These are phyloP conservation scores for Condylura cristata DNA, from an alignment of 2,113 vertebrate genomes.

Conservation along the genomic window DNA sequence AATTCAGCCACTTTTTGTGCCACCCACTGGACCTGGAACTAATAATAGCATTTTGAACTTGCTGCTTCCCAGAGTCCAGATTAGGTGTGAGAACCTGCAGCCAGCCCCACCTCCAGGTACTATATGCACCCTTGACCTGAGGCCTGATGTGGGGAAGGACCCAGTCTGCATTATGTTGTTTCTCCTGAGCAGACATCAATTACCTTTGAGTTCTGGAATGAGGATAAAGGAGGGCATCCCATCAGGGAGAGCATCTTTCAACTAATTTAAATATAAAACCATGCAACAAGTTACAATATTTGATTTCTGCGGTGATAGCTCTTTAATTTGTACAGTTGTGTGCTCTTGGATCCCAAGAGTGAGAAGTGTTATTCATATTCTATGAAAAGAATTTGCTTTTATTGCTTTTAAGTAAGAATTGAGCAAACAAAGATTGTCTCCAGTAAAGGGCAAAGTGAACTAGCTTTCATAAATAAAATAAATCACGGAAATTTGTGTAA, in stretches of 20 bases:
- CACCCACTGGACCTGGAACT: no score
- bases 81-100: background rate
- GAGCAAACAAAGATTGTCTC: conserved; percentile 32
- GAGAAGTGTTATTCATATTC: conserved; percentile 3
- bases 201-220: background rate
- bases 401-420: conserved; percentile 31
- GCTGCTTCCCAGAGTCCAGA: background rate
- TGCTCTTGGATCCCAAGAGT: conserved; percentile 12
- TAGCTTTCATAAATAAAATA: conserved; percentile 41
- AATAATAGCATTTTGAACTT: background rate
- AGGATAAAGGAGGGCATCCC: background rate
- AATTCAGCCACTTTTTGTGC: no score
- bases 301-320: background rate
- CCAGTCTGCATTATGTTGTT: background rate
- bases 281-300: background rate
- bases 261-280: conserved; percentile 16
- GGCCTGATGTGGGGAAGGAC: background rate
- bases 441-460: background rate
- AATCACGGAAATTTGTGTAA: conserved; percentile 49
- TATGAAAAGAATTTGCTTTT: conserved; percentile 3
- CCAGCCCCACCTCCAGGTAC: background rate
- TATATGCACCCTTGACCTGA: background rate
- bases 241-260: conserved; percentile 30
- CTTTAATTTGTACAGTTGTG: conserved; percentile 3
- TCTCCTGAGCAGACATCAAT: background rate